Evolutionary conservation across 2,113 vertebrate genomes (phyloP).

Genomic region (Etheostoma spectabile): DNA sequence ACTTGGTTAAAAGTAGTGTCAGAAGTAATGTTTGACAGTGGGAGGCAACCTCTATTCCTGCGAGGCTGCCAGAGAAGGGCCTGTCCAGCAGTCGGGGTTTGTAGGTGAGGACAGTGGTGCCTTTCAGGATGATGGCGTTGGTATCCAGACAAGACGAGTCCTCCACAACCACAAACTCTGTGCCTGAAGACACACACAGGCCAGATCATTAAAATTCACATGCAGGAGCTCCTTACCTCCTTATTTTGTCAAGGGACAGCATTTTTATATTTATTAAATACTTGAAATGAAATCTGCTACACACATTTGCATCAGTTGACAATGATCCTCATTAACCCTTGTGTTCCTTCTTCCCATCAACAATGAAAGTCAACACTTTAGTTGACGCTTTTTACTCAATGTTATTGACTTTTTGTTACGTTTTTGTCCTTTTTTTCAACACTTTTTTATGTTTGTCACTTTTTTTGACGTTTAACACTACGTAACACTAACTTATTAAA

Average conservation of each 20-base stretch:
- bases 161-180: constrained; percentile 98
- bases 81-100: constrained; percentile 93
- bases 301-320: no score
- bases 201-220: not conserved
- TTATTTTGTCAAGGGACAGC: not conserved
- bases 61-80: constrained; percentile 96
- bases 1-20: not conserved
- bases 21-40: not conserved
- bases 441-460: no score
- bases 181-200: constrained; percentile 83
- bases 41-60: constrained; percentile 92
- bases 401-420: no score
- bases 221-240: not conserved
- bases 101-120: constrained; percentile 97
- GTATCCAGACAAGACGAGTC: constrained; percentile 93
- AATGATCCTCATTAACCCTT: not conserved
- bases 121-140: constrained; percentile 94
- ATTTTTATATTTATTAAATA: not conserved
- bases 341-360: no score
- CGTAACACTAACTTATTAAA: no score
- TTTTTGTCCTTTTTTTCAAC: no score
- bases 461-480: no score
- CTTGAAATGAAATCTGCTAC: not conserved
- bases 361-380: no score
- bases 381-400: no score